Evolutionary conservation across 2,888 invertebrate genomes (phyloP).

Genomic region (Mythimna lalbum): DNA sequence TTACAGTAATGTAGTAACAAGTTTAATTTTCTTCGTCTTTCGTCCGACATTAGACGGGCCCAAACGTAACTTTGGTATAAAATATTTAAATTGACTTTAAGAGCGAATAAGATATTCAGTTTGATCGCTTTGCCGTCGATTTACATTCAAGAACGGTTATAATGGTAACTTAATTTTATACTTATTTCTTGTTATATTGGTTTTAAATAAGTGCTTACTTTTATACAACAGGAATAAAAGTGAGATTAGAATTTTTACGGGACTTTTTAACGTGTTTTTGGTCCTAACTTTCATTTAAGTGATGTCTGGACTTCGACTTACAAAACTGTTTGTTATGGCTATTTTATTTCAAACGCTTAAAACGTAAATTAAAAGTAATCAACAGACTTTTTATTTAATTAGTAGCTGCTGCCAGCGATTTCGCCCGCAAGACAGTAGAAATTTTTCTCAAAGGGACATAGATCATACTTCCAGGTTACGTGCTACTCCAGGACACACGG

Average conservation of each 20-base stretch:
- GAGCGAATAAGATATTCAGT: slow-evolving; percentile 70
- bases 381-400: not conserved
- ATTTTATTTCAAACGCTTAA: slow-evolving; percentile 9
- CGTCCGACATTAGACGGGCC: slow-evolving; percentile 74
- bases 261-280: slow-evolving; percentile 39
- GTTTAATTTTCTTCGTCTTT: slow-evolving; percentile 81
- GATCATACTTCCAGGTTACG: too few relatives aligned
- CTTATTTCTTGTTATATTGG: slow-evolving; percentile 60
- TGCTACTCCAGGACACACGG: too few relatives aligned
- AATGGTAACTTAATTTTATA: slow-evolving; percentile 65
- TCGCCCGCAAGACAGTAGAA: too few relatives aligned
- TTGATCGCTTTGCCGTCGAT: slow-evolving; percentile 71
- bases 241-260: slow-evolving; percentile 46
- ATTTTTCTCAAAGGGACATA: too few relatives aligned
- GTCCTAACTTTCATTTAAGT: slow-evolving; percentile 26
- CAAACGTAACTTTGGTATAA: slow-evolving; percentile 72
- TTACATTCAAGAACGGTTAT: slow-evolving; percentile 64
- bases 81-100: slow-evolving; percentile 78
- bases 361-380: slow-evolving; percentile 8
- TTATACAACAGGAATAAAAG: slow-evolving; percentile 46
- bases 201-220: slow-evolving; percentile 56
- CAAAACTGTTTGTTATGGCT: slow-evolving; percentile 8
- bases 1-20: slow-evolving; percentile 84
- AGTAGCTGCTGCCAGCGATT: too few relatives aligned
- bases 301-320: slow-evolving; percentile 29